phyloP scores from a whole-genome alignment of 1,140 invertebrate genomes.

The Bombus waltoni region DNA sequence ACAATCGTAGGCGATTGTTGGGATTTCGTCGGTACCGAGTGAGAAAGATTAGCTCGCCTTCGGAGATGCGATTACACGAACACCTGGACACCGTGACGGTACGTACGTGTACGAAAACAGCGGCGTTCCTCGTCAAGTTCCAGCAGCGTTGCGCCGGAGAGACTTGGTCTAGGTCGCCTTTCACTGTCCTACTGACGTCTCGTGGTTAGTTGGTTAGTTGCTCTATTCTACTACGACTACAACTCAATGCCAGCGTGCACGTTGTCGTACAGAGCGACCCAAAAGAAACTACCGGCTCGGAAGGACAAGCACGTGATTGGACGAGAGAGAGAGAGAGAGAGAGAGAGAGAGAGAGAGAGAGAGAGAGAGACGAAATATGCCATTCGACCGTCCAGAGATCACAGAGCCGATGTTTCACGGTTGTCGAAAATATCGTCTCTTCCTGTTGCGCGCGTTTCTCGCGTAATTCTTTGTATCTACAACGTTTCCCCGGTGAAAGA shows the following conservation, averaged over 20 bases:
- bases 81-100: conserved; percentile 42
- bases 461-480: neutral
- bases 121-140: conserved; percentile 56
- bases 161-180: conserved; percentile 80
- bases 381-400: no score
- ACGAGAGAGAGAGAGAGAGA: neutral
- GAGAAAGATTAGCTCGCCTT: neutral
- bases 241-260: conserved; percentile 71
- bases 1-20: neutral
- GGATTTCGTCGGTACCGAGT: neutral
- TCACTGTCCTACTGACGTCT: conserved; percentile 78
- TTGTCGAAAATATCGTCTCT: neutral
- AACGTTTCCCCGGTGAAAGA: neutral
- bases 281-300: conserved; percentile 45
- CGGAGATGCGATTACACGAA: conserved; percentile 16
- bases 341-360: neutral
- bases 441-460: no score
- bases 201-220: conserved; percentile 73
- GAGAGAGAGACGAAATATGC: neutral
- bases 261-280: conserved; percentile 63
- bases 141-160: conserved; percentile 55
- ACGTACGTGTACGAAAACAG: conserved; percentile 43
- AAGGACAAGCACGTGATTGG: neutral
- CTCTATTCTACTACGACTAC: conserved; percentile 69
- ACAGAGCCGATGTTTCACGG: neutral